A percentile compares a stretch with the other conserved stretches of the same genome.
Conservation (phyloP, 2,113 vertebrate genomes). For the Callopanchax toddi region DNA sequence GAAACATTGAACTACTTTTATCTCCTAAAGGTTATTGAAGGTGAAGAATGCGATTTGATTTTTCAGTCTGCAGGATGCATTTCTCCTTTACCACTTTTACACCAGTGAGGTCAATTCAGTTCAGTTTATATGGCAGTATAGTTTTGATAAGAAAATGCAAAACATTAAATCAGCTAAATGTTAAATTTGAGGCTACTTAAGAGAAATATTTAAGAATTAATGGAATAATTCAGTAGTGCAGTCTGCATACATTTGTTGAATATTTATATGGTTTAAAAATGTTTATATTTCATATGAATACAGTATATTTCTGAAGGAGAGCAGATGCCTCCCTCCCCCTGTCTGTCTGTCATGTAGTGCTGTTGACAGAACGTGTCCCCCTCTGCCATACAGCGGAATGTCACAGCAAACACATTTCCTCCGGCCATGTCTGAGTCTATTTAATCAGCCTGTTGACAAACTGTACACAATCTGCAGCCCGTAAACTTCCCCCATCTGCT, state of each 20-base stretch:
- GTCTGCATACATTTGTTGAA: too few species aligned
- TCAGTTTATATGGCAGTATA: too few species aligned
- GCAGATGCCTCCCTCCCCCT: conserved; percentile 17
- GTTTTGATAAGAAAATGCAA: too few species aligned
- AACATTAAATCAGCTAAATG: not conserved
- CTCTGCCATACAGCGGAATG: conserved; percentile 69
- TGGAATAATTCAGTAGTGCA: not conserved
- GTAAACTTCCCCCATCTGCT: conserved; percentile 71
- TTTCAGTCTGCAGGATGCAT: too few species aligned
- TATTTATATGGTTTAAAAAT: conserved; percentile 1
- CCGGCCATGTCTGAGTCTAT: conserved; percentile 70
- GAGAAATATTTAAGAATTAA: not conserved
- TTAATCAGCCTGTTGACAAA: conserved; percentile 77
- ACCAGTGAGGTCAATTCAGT: too few species aligned
- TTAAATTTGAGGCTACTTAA: not conserved
- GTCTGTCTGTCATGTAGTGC: conserved; percentile 45
- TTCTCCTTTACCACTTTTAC: too few species aligned
- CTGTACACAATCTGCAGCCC: conserved; percentile 70
- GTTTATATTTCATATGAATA: conserved; percentile 12
- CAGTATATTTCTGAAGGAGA: conserved; percentile 12
- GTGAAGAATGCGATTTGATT: too few species aligned
- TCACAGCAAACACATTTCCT: conserved; percentile 73
- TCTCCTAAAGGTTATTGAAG: too few species aligned
- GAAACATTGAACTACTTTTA: too few species aligned
- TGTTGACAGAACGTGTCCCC: conserved; percentile 51